Percentiles rank a stretch among this genome's conserved stretches.
phyloP scores from a whole-genome alignment of 2,113 vertebrate species.

The Campylomormyrus numenius region DNA sequence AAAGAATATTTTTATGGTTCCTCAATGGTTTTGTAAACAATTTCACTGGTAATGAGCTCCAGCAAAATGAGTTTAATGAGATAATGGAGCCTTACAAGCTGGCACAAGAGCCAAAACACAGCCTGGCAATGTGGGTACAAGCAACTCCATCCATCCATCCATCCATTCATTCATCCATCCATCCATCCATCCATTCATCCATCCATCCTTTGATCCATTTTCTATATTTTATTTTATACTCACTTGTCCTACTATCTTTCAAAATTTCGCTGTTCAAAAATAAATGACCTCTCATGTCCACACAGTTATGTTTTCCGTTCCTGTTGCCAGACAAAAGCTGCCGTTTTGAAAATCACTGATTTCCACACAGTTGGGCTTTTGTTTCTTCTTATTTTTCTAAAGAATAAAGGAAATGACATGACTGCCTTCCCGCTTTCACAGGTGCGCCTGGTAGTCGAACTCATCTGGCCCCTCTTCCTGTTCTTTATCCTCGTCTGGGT shows the following conservation, averaged over 20 bases:
- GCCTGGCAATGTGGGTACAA: neutral
- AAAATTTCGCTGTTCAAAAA: neutral
- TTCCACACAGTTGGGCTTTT: neutral
- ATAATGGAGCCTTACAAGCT: neutral
- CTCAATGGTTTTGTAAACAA: neutral
- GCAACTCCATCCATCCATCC: neutral
- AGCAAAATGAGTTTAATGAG: neutral
- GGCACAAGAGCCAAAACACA: neutral
- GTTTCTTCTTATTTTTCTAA: neutral
- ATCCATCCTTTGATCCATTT: neutral
- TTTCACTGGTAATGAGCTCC: neutral
- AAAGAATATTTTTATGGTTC: slow-evolving; percentile 2
- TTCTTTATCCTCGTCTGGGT: slow-evolving; percentile 91
- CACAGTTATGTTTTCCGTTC: neutral
- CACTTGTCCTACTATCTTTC: neutral
- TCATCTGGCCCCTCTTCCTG: slow-evolving; percentile 91
- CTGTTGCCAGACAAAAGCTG: neutral
- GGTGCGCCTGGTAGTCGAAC: slow-evolving; percentile 81
- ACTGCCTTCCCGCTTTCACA: slow-evolving; percentile 42
- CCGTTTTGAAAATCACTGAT: slow-evolving; percentile 1
- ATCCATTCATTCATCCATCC: neutral
- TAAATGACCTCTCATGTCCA: neutral
- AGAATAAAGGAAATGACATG: slow-evolving; percentile 6
- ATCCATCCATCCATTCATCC: neutral
- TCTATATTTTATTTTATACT: neutral